Percentiles rank a stretch among this genome's conserved stretches.
Evolutionary conservation across 2,797 vertebrate species (phyloP).

Genomic region (Prionace glauca): DNA sequence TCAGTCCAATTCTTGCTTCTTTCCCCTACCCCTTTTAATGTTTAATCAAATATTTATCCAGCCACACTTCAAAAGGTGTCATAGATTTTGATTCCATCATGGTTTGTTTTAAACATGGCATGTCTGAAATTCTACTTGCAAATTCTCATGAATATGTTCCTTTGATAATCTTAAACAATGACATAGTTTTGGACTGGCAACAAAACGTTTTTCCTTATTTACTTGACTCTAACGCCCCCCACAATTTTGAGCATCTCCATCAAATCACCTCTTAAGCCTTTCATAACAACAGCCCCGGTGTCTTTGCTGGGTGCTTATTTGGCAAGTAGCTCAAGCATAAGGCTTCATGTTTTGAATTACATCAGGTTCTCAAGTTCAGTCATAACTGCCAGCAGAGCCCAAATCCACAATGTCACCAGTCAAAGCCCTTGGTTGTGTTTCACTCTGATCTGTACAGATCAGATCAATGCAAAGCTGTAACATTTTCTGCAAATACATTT

Average conservation of each 20-base stretch:
- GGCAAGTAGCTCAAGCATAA: not conserved
- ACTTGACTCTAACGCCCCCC: not conserved
- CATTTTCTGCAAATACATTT: not conserved
- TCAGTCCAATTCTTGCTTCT: not conserved
- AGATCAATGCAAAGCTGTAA: not conserved
- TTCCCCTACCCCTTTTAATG: not conserved
- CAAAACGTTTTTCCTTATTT: not conserved
- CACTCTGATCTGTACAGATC: not conserved
- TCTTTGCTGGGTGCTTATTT: not conserved
- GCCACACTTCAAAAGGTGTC: not conserved
- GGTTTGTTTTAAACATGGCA: not conserved
- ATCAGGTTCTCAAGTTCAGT: not conserved
- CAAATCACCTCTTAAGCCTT: not conserved
- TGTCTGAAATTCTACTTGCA: not conserved
- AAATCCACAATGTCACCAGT: not conserved
- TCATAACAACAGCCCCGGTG: not conserved
- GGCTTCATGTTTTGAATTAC: not conserved
- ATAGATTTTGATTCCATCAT: not conserved
- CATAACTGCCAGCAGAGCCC: not conserved
- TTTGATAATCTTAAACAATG: not conserved
- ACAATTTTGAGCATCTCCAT: not conserved
- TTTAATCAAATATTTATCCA: not conserved
- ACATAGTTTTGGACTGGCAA: not conserved
- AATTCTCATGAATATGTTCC: not conserved
- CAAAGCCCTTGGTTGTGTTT: not conserved